Conservation (phyloP, 2,888 invertebrate genomes). For the Drosophila demipolita region DNA sequence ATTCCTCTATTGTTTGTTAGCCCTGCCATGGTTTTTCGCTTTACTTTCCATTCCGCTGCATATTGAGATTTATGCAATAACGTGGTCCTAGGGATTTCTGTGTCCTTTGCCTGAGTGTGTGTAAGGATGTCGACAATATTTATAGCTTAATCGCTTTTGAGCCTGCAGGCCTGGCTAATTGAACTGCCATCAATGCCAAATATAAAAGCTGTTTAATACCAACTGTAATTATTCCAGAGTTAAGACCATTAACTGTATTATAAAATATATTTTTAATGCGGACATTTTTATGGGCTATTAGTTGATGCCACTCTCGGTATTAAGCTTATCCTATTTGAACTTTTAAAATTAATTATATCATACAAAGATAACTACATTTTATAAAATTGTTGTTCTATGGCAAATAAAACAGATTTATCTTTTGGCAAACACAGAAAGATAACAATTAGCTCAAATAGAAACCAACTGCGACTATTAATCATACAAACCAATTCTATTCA, state of each 20-base stretch:
- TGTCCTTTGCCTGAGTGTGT: not conserved
- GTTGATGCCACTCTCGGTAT: not conserved
- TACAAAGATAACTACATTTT: not conserved
- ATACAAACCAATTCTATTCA: not conserved
- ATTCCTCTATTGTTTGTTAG: conserved; percentile 22
- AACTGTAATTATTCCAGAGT: conserved; percentile 1
- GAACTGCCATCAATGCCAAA: conserved; percentile 26
- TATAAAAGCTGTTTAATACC: not conserved
- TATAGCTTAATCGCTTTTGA: conserved; percentile 35
- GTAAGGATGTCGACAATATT: conserved; percentile 37
- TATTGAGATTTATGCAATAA: conserved; percentile 56
- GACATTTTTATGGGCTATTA: not conserved
- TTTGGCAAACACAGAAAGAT: conserved; percentile 8
- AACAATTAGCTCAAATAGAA: conserved; percentile 17
- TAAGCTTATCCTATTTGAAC: not conserved
- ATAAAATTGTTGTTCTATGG: not conserved
- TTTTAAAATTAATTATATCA: not conserved
- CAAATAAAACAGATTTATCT: conserved; percentile 1
- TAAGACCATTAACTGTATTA: not conserved
- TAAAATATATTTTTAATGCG: not conserved
- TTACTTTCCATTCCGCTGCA: conserved; percentile 21
- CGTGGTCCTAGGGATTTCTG: conserved; percentile 1
- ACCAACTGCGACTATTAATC: conserved; percentile 1
- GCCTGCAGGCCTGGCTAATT: conserved; percentile 31
- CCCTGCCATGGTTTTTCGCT: conserved; percentile 21